Evolutionary conservation across 2,113 vertebrate species (phyloP).

Genomic region (Garra rufa): DNA sequence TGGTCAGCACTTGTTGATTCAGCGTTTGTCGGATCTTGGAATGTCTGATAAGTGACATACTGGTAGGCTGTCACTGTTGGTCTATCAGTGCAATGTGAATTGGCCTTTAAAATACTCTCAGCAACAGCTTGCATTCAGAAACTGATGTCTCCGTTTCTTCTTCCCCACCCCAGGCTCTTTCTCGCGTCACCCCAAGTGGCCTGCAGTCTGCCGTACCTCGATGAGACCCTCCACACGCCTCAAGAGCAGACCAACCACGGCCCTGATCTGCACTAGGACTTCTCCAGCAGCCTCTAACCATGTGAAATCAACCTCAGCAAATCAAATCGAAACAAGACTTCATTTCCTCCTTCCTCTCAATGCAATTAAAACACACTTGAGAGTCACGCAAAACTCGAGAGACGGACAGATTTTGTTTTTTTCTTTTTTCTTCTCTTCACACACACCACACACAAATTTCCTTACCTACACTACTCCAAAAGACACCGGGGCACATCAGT

Average conservation of each 20-base stretch:
- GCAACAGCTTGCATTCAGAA: neutral
- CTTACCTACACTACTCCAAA: conserved; percentile 3
- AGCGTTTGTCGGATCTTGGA: too few species aligned
- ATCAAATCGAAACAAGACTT: conserved; percentile 47
- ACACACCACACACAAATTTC: neutral
- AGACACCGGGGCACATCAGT: conserved; percentile 8
- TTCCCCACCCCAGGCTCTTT: conserved; percentile 82
- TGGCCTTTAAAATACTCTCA: neutral
- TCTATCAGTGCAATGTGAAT: neutral
- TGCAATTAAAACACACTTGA: conserved; percentile 41
- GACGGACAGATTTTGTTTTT: conserved; percentile 9
- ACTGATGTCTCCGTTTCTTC: neutral
- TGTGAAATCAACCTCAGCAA: conserved; percentile 48
- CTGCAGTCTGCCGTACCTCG: conserved; percentile 95
- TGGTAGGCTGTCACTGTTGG: too few species aligned
- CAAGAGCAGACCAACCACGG: conserved; percentile 14
- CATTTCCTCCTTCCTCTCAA: conserved; percentile 40
- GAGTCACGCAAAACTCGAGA: conserved; percentile 39
- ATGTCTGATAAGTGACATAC: too few species aligned
- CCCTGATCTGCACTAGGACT: conserved; percentile 48
- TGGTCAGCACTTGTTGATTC: too few species aligned
- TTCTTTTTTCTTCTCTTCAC: conserved; percentile 15
- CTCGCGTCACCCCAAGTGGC: conserved; percentile 91
- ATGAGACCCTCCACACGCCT: conserved; percentile 77
- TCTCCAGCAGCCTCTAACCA: conserved; percentile 45